Conservation (phyloP, 2,113 vertebrate species). For the Scolopax mira region DNA sequence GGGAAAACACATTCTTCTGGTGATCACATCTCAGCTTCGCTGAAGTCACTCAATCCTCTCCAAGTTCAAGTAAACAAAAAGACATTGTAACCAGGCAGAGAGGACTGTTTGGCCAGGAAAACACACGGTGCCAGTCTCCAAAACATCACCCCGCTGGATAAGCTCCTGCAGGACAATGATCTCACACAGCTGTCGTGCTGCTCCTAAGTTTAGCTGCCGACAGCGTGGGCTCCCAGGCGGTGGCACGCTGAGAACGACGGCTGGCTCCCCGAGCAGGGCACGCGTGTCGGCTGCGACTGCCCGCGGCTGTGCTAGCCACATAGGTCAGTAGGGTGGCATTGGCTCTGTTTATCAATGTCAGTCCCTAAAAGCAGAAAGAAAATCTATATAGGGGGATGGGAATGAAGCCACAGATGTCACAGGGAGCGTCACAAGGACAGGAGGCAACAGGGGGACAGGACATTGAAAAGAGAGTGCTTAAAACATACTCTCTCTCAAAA, state of each 20-base stretch:
- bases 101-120: neutral
- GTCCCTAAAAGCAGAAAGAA: neutral
- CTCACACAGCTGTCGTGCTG: slow-evolving; percentile 2
- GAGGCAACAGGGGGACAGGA: neutral
- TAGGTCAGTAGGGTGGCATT: neutral
- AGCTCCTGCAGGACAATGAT: slow-evolving; percentile 4
- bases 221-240: neutral
- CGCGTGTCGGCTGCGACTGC: accelerated
- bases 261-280: neutral
- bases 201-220: neutral
- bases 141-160: neutral
- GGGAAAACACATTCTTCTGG: neutral
- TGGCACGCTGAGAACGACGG: neutral
- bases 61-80: slow-evolving; percentile 26
- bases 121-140: slow-evolving; percentile 14
- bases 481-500: neutral
- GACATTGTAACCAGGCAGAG: slow-evolving; percentile 23
- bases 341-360: neutral
- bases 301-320: accelerated
- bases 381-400: neutral
- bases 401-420: neutral
- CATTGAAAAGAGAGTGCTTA: neutral
- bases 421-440: accelerated
- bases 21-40: neutral
- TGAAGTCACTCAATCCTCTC: neutral